Conservation (phyloP, 2,888 invertebrate species). For the Thyatira batis region DNA sequence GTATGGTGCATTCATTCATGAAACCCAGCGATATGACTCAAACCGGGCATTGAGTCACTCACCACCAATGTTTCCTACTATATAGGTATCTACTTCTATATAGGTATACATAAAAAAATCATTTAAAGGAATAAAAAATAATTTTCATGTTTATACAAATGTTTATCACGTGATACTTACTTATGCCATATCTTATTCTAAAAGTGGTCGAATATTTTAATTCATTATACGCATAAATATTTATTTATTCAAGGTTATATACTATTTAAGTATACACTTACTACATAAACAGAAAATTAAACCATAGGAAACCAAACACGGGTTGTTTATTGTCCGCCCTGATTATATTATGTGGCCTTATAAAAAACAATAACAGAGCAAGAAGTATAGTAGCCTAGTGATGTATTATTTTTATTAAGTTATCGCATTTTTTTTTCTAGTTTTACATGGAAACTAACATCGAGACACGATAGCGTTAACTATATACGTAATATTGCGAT, state of each 20-base stretch:
- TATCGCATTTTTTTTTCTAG: no score
- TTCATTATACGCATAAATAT: no score
- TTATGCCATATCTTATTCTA: neutral
- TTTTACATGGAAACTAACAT: no score
- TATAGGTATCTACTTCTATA: constrained; percentile 6
- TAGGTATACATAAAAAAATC: neutral
- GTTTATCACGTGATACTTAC: neutral
- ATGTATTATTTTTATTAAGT: no score
- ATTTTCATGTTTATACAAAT: neutral
- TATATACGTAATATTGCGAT: no score
- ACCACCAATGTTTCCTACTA: constrained; percentile 13
- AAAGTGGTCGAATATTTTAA: no score
- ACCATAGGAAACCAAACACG: neutral
- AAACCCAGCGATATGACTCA: constrained; percentile 60
- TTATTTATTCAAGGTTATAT: neutral
- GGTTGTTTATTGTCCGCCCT: neutral
- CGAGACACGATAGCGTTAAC: no score
- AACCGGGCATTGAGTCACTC: constrained; percentile 53
- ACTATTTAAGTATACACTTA: no score
- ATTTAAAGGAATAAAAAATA: neutral
- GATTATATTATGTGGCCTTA: neutral
- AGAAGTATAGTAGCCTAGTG: neutral
- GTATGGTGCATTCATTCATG: constrained; percentile 47
- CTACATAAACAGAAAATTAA: no score
- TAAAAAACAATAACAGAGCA: neutral